Conservation (phyloP, 1,140 invertebrate species). For the Leucophenga varia region DNA sequence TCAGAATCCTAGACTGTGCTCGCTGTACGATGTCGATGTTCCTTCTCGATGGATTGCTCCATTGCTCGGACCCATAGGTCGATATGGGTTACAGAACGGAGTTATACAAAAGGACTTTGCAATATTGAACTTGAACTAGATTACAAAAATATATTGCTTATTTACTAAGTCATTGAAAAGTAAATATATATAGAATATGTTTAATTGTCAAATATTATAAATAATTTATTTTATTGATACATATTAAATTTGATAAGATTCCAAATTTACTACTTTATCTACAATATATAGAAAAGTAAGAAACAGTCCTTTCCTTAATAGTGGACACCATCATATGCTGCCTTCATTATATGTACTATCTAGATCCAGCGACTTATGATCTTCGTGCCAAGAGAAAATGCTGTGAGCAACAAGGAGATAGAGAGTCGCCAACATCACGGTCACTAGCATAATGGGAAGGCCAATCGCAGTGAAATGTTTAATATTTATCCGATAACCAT, state of each 20-base stretch:
- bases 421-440: constrained; percentile 61
- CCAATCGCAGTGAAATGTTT: constrained; percentile 61
- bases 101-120: background rate
- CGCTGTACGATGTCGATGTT: constrained; percentile 1
- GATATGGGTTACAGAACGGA: background rate
- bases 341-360: too few species aligned
- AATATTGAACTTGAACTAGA: background rate
- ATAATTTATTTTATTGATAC: too few species aligned
- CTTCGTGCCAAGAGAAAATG: constrained; percentile 60
- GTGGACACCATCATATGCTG: too few species aligned
- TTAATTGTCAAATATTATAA: background rate
- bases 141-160: too few species aligned
- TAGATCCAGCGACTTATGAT: too few species aligned
- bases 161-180: background rate
- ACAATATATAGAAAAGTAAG: too few species aligned
- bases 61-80: background rate
- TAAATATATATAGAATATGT: background rate
- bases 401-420: constrained; percentile 71
- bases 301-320: too few species aligned
- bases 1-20: background rate
- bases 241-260: too few species aligned
- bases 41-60: background rate
- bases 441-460: constrained; percentile 72
- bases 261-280: too few species aligned
- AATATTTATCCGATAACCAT: constrained; percentile 75